Percentiles rank a stretch among this genome's conserved stretches.
phyloP scores from a whole-genome alignment of 2,113 vertebrate species.

The Edolisoma coerulescens region DNA sequence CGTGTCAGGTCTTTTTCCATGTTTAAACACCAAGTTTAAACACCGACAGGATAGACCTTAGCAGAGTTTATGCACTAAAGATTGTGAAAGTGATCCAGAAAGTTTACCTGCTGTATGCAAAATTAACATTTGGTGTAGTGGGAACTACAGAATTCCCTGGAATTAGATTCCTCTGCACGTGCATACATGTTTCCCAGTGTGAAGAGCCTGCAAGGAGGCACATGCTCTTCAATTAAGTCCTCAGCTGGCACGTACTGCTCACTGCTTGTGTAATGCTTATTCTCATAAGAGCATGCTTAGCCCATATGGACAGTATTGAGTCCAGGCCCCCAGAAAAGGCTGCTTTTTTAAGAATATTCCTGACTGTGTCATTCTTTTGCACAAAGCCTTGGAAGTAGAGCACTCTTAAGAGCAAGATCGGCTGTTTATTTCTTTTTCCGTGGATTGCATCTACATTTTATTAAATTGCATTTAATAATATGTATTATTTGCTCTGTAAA shows the following conservation, averaged over 20 bases:
- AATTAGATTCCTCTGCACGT: not conserved
- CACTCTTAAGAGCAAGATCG: not conserved
- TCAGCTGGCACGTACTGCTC: not conserved
- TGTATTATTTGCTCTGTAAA: not conserved
- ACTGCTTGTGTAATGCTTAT: not conserved
- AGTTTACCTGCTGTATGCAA: not conserved
- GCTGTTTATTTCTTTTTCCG: not conserved
- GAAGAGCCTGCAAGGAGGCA: not conserved
- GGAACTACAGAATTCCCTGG: not conserved
- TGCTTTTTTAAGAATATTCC: not conserved
- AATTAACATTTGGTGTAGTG: not conserved
- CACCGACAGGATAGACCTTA: not conserved
- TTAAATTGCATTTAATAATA: not conserved
- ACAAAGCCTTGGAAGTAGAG: not conserved
- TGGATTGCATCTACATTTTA: not conserved
- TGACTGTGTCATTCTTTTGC: not conserved
- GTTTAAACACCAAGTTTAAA: not conserved
- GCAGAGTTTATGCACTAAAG: not conserved
- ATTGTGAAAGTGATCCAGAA: not conserved
- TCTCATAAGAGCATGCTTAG: not conserved
- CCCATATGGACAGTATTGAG: not conserved
- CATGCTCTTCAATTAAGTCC: not conserved
- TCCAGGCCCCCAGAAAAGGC: not conserved
- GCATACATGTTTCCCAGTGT: not conserved
- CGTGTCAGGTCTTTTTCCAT: not conserved